Conservation (phyloP, 2,797 vertebrate species). For the Ctenopoma multispine region DNA sequence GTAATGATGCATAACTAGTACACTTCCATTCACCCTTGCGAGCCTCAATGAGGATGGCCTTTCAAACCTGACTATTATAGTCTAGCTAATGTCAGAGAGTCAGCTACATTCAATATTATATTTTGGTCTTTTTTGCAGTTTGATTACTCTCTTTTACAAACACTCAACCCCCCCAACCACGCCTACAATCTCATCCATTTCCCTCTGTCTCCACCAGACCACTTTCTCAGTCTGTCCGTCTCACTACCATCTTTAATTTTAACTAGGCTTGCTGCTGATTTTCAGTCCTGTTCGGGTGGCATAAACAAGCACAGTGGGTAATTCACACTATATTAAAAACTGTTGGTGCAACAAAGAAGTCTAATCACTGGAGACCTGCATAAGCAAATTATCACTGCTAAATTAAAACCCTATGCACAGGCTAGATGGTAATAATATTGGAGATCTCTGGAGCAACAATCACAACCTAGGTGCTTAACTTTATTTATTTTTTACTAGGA, state of each 20-base stretch:
- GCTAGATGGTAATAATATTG: constrained; percentile 79
- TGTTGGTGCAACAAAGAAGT: constrained; percentile 93
- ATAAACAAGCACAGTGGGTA: constrained; percentile 97
- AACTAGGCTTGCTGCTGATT: constrained; percentile 87
- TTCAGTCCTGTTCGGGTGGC: constrained; percentile 90
- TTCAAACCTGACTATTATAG: constrained; percentile 77
- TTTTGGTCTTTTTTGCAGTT: constrained; percentile 75
- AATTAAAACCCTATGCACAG: constrained; percentile 92
- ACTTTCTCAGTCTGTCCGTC: constrained; percentile 48
- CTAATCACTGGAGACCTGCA: constrained; percentile 92
- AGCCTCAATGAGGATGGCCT: constrained; percentile 71
- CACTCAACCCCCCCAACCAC: constrained; percentile 65
- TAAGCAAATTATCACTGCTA: constrained; percentile 97
- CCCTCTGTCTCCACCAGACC: constrained; percentile 60
- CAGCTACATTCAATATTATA: constrained; percentile 72
- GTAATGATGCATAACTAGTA: constrained; percentile 84
- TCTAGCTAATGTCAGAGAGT: constrained; percentile 79
- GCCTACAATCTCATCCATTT: constrained; percentile 60
- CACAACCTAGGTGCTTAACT: constrained; percentile 75
- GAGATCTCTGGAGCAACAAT: constrained; percentile 77
- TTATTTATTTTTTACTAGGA: constrained; percentile 73
- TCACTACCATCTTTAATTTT: constrained; percentile 87
- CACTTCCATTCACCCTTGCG: constrained; percentile 74
- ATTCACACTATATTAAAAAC: constrained; percentile 98
- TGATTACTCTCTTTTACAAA: constrained; percentile 86